Conservation (phyloP, 1,140 invertebrate species). For the Bradysia coprophila region DNA sequence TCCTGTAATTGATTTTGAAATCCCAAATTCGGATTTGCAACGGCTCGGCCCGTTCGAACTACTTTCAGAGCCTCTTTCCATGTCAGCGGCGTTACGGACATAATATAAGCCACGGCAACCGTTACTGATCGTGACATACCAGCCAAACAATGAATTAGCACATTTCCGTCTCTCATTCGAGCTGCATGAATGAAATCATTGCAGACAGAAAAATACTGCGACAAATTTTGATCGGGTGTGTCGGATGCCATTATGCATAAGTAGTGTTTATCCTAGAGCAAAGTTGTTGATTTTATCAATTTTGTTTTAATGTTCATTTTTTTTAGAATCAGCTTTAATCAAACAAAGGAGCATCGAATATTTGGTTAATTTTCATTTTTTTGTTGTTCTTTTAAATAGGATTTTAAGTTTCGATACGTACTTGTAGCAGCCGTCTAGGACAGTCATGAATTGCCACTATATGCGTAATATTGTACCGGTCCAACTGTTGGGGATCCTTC, state of each 20-base stretch:
- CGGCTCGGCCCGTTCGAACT: constrained; percentile 69
- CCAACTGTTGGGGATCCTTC: constrained; percentile 73
- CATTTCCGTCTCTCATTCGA: constrained; percentile 69
- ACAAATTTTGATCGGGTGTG: constrained; percentile 79
- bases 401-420: constrained; percentile 27
- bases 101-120: constrained; percentile 84
- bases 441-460: constrained; percentile 91
- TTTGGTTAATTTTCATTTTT: no score
- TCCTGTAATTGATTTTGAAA: constrained; percentile 88
- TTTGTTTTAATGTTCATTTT: no score
- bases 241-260: constrained; percentile 86
- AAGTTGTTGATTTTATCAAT: no score
- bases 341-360: no score
- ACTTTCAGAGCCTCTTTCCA: constrained; percentile 90
- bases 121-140: constrained; percentile 94
- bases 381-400: no score
- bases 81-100: constrained; percentile 77
- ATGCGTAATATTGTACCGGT: constrained; percentile 81
- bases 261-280: constrained; percentile 88
- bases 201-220: constrained; percentile 80
- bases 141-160: constrained; percentile 89
- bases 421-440: constrained; percentile 63
- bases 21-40: constrained; percentile 89
- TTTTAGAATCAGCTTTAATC: no score
- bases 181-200: constrained; percentile 94